phyloP scores from a whole-genome alignment of 2,888 invertebrate species.

The Drosophila flavopinicola region DNA sequence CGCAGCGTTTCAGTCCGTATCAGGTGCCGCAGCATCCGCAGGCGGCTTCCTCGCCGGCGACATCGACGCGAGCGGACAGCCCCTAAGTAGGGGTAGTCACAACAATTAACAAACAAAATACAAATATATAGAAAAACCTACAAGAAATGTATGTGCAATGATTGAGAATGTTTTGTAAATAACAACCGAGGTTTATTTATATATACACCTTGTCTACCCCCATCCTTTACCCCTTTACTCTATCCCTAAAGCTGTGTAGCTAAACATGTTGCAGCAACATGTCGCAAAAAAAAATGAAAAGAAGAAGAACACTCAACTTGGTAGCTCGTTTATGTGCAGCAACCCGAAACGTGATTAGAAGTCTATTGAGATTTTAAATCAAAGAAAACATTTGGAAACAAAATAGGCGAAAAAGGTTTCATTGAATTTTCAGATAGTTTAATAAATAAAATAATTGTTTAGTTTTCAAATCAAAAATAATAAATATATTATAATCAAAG shows the following conservation, averaged over 20 bases:
- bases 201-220: too few relatives aligned
- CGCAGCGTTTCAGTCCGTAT: constrained; percentile 82
- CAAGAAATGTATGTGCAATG: constrained; percentile 74
- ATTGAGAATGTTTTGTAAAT: constrained; percentile 65
- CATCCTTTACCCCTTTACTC: background rate
- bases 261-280: constrained; percentile 70
- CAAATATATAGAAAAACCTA: constrained; percentile 1
- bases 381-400: background rate
- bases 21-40: constrained; percentile 77
- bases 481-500: background rate
- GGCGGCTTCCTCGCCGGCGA: constrained; percentile 72
- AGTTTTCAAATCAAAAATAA: background rate
- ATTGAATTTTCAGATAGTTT: background rate
- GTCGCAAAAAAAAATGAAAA: too few relatives aligned
- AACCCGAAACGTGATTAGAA: constrained; percentile 12
- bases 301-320: constrained; percentile 31
- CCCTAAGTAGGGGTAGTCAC: constrained; percentile 42
- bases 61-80: constrained; percentile 65
- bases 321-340: constrained; percentile 34
- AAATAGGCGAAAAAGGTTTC: background rate
- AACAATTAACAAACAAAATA: background rate
- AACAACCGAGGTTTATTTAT: too few relatives aligned
- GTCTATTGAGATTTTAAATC: background rate
- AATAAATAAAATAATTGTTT: background rate
- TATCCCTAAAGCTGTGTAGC: constrained; percentile 26